Base-by-base conservation (phyloP, 2,888 invertebrate genomes). In the Drosophila mercatorum region DNA sequence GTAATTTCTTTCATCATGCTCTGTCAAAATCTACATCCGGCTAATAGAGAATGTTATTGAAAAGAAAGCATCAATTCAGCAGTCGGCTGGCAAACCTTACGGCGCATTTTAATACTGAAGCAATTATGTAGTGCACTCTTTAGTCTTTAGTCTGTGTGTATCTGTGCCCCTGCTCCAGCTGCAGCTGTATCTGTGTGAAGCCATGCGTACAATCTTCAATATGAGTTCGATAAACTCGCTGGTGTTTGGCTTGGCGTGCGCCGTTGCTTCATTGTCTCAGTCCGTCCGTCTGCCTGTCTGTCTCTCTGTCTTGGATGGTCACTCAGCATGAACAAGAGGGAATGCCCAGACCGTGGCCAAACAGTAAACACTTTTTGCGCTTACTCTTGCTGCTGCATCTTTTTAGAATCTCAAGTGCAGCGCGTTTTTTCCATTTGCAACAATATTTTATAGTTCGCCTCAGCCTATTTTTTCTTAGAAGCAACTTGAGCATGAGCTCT, bases 151-250 rank as follows among this genome's bases (percentile, higher is more conserved):
- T 59, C 70, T 61, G 36, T 53, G 17, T 63, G 38, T 60, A 51
- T 46, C 57, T 64, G 51, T 66, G 64, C 58, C 43, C 53, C 43
- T 58, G 43, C 44, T 40, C 69, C 11, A 51, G 6, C 34, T 51
- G 51, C 12, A 17, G n/a, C 38, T 73, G 57, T 57, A 65, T 17
- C 34, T 64, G 38, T 49, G 89, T 85, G 89, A 76, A 87, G 88
- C 86, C 90, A 87, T 88, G 86, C 86, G 86, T 89, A 81, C 86
- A 89, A 86, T 87, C 90, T 89, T 89, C 86, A 87, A 87, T 87
- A 89, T 83, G 86, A 87, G 86, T 87, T 87, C 86, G 86, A 89
- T 87, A 89, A 87, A 87, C 86, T 78, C 86, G 70, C 73, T 68
- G 75, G 80, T 67, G 83, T 80, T 88, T 88, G 74, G 89, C 88